Percentiles rank a stretch among this genome's conserved stretches.
Conservation (phyloP, 2,797 vertebrate species). For the Triplophysa yarkandensis region DNA sequence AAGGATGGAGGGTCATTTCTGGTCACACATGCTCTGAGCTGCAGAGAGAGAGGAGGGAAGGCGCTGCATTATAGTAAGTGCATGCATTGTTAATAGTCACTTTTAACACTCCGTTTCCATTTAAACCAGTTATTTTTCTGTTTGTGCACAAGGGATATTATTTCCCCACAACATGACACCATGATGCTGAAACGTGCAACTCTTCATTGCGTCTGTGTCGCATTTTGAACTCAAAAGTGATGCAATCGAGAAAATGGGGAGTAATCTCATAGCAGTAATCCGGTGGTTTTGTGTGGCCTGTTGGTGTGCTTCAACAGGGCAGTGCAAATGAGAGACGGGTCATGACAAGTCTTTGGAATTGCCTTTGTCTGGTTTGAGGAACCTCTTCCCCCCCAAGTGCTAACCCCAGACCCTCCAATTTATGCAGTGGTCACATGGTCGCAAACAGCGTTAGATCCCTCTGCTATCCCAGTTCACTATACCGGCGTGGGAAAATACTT, state of each 20-base stretch:
- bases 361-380: constrained; percentile 42
- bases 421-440: constrained; percentile 24
- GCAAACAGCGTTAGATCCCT: constrained; percentile 25
- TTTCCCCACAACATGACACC: background rate
- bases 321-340: constrained; percentile 44
- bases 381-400: constrained; percentile 27
- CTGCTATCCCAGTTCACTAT: constrained; percentile 5
- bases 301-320: constrained; percentile 36
- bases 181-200: constrained; percentile 6
- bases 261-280: constrained; percentile 16
- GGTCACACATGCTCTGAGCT: background rate
- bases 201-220: constrained; percentile 8
- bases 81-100: background rate
- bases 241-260: background rate
- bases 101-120: background rate
- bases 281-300: constrained; percentile 11
- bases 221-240: constrained; percentile 11
- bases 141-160: constrained; percentile 14
- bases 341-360: constrained; percentile 50
- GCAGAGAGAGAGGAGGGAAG: background rate
- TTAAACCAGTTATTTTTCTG: background rate
- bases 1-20: constrained; percentile 24
- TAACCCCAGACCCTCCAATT: constrained; percentile 38
- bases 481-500: background rate
- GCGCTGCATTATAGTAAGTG: background rate